A percentile compares a stretch with the other conserved stretches of the same genome.
phyloP scores from a whole-genome alignment of 2,113 vertebrate genomes.

The Hystrix brachyura region DNA sequence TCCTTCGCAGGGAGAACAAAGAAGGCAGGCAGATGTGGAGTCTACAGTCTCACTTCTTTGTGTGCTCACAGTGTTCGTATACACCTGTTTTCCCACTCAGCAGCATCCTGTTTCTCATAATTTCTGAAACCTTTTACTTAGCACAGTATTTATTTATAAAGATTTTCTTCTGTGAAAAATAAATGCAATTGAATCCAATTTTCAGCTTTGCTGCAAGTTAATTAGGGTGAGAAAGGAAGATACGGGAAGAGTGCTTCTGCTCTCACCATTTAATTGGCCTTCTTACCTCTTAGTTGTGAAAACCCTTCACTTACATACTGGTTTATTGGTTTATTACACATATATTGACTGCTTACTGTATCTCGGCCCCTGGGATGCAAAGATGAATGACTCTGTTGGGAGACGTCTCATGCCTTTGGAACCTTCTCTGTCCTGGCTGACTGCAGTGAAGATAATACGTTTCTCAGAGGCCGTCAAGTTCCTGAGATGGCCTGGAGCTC shows the following conservation, averaged over 20 bases:
- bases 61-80: neutral
- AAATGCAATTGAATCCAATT: neutral
- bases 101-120: neutral
- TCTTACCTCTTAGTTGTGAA: constrained; percentile 31
- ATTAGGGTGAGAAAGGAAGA: constrained; percentile 24
- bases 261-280: constrained; percentile 56
- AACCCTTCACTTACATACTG: neutral
- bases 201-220: constrained; percentile 42
- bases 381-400: neutral
- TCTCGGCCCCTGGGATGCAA: neutral
- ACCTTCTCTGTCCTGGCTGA: neutral
- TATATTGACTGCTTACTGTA: neutral
- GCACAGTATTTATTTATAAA: constrained; percentile 38
- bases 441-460: neutral
- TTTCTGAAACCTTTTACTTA: constrained; percentile 17
- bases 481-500: neutral
- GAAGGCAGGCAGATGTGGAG: neutral
- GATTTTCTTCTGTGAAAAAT: constrained; percentile 29
- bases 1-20: neutral
- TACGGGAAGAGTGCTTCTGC: constrained; percentile 44
- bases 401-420: neutral
- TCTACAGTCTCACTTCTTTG: neutral
- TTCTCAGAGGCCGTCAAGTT: neutral
- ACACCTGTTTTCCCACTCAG: constrained; percentile 29
- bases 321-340: constrained; percentile 20